Evolutionary conservation across 2,113 vertebrate genomes (phyloP), one percentile per base, ranked within the genome.

Genomic region (Leucoraja erinaceus): DNA sequence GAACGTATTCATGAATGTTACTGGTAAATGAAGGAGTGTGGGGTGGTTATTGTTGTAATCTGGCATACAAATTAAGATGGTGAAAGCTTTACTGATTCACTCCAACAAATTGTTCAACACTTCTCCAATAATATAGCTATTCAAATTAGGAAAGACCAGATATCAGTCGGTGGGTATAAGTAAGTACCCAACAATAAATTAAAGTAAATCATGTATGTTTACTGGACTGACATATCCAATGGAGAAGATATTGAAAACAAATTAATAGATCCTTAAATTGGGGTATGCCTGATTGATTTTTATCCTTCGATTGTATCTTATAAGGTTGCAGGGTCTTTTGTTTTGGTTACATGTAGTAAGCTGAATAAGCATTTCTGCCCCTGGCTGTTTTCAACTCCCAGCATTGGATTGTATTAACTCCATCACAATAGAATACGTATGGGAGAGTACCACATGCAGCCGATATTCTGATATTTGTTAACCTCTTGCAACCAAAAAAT

Each of bases 41-140:
- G 59, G 12, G 22, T 72, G 90, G 90, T 91, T 68, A 91, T 54
- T 8, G 22, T 54, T 79, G 63, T 54, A 91, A 72, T 54, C 66
- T 91, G 66, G 16, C 66, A 91, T 54, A 28, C 5, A 74, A 18
- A 74, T 72, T 72, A 91, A 91, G 22, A 68, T 91, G 22, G 0
- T 91, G 31, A 72, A 91, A 47, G 90, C 18, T 72, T 91, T 91
- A 72, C 33, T 72, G 68, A 54, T 91, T 72, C 33, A 91, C 68
- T 54, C 22, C 90, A 91, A 91, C 3, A 91, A 91, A 11, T 33
- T 28, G 33, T 90, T 68, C 86, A 90, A 59, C 3, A 22, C 86
- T 22, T 22, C 38, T 70, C 88, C 63, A 91, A 54, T 54, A 72
- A 72, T 72, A 6, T 38, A 11, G 22, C 20, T 8, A 54, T 91